Evolutionary conservation across 2,888 invertebrate genomes (phyloP), one percentile per base, ranked within the genome.

Genomic region (Ochropleura leucogaster): DNA sequence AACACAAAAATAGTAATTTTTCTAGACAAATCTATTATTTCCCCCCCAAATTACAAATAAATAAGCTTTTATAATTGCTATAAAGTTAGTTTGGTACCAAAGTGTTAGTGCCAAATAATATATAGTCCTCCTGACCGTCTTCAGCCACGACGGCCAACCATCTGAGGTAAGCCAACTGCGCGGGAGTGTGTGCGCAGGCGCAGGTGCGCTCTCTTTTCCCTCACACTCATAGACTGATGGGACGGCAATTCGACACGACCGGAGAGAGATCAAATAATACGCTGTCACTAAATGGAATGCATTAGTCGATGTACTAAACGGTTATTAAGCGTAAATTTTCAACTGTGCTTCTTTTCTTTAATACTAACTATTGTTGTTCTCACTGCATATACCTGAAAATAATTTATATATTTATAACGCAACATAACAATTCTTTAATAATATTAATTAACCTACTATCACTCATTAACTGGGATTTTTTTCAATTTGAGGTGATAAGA

Each of bases 271-370:
- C 30, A 30, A 30, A 30, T 30, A 42, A 10, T n/a, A n/a, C 40
- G 42, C 3, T 9, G 40, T 64, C 46, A 65, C 47, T 82, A 74
- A 73, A 14, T 79, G 88, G 87, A 87, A 87, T 87, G 85, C 68
- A 77, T 80, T 47, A 53, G 60, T 81, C 71, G 65, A 78, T 86
- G 79, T 85, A 85, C 80, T 80, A 74, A 62, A 67, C 47, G 46
- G 65, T 63, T 51, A 77, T 20, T 80, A 80, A 85, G 75, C 77
- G 84, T 77, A 77, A 69, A 3, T 62, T 63, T 75, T 67, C n/a
- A 69, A 64, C 63, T 53, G 68, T 67, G 67, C 59, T 65, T 66
- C 30, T 51, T 47, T 60, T 9, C 47, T 46, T 18, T 75, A 9
- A n/a, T 65, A 59, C 30, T 62, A 68, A 63, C 55, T 79, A 67